Base-by-base conservation (phyloP, 2,113 vertebrate genomes). In the Seriola dumerili region DNA sequence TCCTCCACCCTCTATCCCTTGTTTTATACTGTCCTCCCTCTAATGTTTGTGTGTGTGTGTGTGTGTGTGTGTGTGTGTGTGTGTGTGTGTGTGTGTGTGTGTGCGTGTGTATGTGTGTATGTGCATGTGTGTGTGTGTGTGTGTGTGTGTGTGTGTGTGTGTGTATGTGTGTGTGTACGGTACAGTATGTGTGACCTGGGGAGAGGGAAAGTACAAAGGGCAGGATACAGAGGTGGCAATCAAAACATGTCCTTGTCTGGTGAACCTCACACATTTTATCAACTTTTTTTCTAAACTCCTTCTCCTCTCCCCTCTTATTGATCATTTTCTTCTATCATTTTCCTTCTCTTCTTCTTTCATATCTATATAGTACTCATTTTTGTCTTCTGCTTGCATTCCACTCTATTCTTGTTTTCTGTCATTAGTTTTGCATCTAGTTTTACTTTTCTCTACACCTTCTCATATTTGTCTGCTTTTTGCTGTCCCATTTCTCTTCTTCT, bases 171-270 rank as follows among this genome's bases (percentile, higher is more conserved):
- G 4, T 25, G 9, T 19, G 55, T 62, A 74, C 42, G 42, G 55
- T 68, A 73, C 19, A n/a, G 8, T 46, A 32, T 9, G 38, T 68
- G 74, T 82, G 40, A 77, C 72, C 42, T 68, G 71, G 57, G 58
- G 72, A 85, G 86, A 62, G 50, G 5, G 13, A 52, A 52, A 62
- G 38, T 48, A 70, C 58, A 78, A 44, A 66, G 54, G 70, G 77
- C 44, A 73, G 44, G 44, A 64, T 71, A 48, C 54, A 82, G 78
- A 67, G 58, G 57, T 40, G 42, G 48, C 65, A 65, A 66, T 86
- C 36, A 76, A 80, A 76, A 73, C 69, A 5, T 82, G 89, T 84
- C 86, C 86, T 93, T 91, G 85, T 86, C 84, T 88, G 59, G 85
- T 80, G 72, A 72, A 88, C 84, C 8, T 13, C 19, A 59, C 19